Evolutionary conservation across 2,797 vertebrate species (phyloP).

Genomic region (Myioborus melanocephalus): DNA sequence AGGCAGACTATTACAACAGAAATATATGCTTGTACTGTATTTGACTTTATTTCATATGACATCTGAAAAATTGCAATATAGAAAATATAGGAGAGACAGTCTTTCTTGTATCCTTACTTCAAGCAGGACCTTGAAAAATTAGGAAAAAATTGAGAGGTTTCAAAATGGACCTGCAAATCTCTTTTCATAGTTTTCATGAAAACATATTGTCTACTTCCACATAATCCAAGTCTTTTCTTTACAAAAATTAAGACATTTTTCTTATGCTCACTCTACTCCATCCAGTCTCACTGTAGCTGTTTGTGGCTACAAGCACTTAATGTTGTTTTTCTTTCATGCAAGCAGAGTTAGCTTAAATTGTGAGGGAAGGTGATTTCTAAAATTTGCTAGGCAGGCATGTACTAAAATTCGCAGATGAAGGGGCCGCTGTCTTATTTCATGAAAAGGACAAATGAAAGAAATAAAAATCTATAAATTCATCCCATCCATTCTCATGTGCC

Average conservation of each 20-base stretch:
- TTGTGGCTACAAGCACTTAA: not conserved
- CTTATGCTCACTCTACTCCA: not conserved
- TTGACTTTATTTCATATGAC: not conserved
- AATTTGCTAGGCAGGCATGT: not conserved
- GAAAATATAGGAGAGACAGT: not conserved
- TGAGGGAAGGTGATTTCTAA: not conserved
- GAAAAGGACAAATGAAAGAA: not conserved
- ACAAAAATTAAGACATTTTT: not conserved
- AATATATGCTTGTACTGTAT: not conserved
- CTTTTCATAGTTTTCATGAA: not conserved
- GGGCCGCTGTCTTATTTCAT: not conserved
- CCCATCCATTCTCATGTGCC: not conserved
- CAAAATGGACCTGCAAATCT: not conserved
- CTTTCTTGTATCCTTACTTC: not conserved
- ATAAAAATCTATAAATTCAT: not conserved
- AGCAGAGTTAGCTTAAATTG: not conserved
- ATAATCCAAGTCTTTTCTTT: not conserved
- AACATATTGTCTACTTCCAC: not conserved
- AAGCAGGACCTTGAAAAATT: not conserved
- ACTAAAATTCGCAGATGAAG: not conserved
- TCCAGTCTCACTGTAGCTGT: not conserved
- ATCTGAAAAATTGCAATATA: not conserved
- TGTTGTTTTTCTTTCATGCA: not conserved
- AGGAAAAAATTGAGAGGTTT: not conserved
- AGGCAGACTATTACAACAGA: not conserved